A percentile compares a stretch with the other conserved stretches of the same genome.
These are phyloP conservation scores for Willisornis vidua DNA, from an alignment of 2,113 vertebrate genomes.

Conservation along the genomic window DNA sequence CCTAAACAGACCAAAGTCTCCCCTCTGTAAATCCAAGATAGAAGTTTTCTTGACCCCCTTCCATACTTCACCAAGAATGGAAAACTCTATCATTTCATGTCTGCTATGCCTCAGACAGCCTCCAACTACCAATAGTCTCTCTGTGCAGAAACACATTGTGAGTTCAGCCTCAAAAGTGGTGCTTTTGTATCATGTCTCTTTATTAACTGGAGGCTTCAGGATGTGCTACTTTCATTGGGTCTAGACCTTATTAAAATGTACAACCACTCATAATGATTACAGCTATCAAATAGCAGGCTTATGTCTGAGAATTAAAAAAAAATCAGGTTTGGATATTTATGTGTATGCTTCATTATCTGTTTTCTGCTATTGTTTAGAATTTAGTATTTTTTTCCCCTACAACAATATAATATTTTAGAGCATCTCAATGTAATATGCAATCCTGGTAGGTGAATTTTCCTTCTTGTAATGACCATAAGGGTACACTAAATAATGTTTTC, in stretches of 20 bases:
- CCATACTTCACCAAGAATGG: background rate
- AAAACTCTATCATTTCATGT: background rate
- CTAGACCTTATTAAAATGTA: background rate
- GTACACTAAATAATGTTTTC: background rate
- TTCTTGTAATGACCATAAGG: background rate
- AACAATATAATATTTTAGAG: background rate
- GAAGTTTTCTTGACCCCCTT: background rate
- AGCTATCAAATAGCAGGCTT: background rate
- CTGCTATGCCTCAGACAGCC: accelerated
- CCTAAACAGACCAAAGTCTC: background rate
- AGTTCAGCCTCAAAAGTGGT: background rate
- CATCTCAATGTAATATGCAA: background rate
- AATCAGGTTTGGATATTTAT: background rate
- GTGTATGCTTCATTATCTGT: background rate
- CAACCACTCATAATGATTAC: background rate
- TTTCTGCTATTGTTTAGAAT: background rate
- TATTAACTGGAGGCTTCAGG: background rate
- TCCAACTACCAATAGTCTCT: accelerated
- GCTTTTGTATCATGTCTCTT: background rate
- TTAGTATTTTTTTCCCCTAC: background rate
- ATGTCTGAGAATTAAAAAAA: background rate
- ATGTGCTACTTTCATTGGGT: background rate
- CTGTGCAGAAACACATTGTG: background rate
- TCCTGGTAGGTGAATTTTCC: background rate
- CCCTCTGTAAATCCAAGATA: background rate